These are phyloP conservation scores for Serinus canaria DNA, from an alignment of 2,113 vertebrate species.

Conservation along the genomic window DNA sequence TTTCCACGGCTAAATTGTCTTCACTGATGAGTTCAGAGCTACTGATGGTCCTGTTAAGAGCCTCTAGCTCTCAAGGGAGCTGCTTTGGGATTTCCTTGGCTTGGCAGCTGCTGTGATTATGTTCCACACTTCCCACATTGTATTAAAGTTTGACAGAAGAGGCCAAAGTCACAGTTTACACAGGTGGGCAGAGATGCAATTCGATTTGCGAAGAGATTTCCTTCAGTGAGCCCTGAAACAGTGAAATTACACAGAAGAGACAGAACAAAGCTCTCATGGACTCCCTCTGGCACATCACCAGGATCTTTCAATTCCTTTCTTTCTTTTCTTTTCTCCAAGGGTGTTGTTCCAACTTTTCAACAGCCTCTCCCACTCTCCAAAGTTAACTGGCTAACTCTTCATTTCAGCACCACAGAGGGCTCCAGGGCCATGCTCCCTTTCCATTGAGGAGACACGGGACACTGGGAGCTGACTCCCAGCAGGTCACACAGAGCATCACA, in stretches of 20 bases:
- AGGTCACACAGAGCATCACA: not conserved
- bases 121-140: not conserved
- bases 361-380: not conserved
- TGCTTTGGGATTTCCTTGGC: not conserved
- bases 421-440: not conserved
- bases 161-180: constrained; percentile 1
- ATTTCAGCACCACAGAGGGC: not conserved
- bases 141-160: not conserved
- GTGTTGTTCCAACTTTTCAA: not conserved
- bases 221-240: not conserved
- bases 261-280: not conserved
- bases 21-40: not conserved
- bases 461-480: not conserved
- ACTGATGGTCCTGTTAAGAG: not conserved
- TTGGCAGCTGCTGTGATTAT: not conserved
- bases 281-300: not conserved
- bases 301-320: not conserved
- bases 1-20: not conserved
- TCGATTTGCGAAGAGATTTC: not conserved
- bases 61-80: not conserved
- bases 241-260: not conserved
- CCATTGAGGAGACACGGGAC: not conserved
- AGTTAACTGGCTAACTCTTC: not conserved
- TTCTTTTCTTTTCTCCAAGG: not conserved
- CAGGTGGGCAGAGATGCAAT: not conserved